phyloP scores from a whole-genome alignment of 2,888 invertebrate species.

The Spisula subtruncata region DNA sequence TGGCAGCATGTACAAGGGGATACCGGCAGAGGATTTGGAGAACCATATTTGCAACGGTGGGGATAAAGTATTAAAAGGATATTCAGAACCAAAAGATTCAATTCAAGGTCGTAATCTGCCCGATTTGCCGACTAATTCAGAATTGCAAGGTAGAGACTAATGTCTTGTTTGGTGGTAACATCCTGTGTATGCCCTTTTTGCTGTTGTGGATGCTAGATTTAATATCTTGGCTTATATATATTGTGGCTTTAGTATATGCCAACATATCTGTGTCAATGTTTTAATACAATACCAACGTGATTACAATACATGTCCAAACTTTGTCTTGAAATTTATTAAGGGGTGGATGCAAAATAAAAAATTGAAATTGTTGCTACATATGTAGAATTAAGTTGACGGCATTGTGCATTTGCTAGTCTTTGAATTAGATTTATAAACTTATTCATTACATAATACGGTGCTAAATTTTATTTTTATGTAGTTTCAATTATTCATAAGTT shows the following conservation, averaged over 20 bases:
- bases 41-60: slow-evolving; percentile 77
- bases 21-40: slow-evolving; percentile 87
- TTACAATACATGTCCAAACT: too few relatives aligned
- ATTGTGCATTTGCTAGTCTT: too few relatives aligned
- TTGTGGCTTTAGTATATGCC: neutral
- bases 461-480: too few relatives aligned
- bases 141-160: slow-evolving; percentile 72
- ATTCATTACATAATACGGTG: too few relatives aligned
- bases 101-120: slow-evolving; percentile 86
- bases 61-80: slow-evolving; percentile 77
- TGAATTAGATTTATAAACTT: too few relatives aligned
- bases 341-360: too few relatives aligned
- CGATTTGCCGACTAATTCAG: slow-evolving; percentile 83
- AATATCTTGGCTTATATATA: neutral
- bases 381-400: too few relatives aligned
- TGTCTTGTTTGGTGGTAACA: neutral
- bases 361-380: too few relatives aligned
- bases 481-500: too few relatives aligned
- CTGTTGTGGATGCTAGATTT: neutral
- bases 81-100: slow-evolving; percentile 83
- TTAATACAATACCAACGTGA: too few relatives aligned
- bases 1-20: slow-evolving; percentile 88
- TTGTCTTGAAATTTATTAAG: too few relatives aligned
- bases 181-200: neutral
- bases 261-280: neutral